Evolutionary conservation across 2,888 invertebrate genomes (phyloP).

Genomic region (Alcis repandata): DNA sequence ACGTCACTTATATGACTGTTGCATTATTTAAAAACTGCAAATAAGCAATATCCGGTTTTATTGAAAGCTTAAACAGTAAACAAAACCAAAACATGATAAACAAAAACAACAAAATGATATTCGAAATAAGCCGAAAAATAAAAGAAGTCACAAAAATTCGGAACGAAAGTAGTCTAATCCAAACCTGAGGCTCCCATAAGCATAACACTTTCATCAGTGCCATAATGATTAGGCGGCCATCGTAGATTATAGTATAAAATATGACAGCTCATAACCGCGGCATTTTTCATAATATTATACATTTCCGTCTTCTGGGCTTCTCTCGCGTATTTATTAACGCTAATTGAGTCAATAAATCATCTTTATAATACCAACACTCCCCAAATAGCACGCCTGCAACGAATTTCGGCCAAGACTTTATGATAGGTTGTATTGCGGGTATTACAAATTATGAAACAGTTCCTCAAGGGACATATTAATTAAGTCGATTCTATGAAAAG

Average conservation of each 20-base stretch:
- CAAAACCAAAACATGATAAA: too few relatives aligned
- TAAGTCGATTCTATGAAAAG: slow-evolving; percentile 81
- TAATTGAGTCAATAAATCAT: slow-evolving; percentile 59
- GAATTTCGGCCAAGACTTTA: slow-evolving; percentile 62
- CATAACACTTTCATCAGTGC: slow-evolving; percentile 43
- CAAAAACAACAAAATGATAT: background rate
- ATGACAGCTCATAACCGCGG: slow-evolving; percentile 53
- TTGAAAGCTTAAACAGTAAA: too few relatives aligned
- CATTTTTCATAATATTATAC: slow-evolving; percentile 56
- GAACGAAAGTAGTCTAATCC: slow-evolving; percentile 24
- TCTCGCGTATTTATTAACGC: slow-evolving; percentile 54
- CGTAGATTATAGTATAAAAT: slow-evolving; percentile 48
- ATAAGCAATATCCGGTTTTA: too few relatives aligned
- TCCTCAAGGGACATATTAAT: slow-evolving; percentile 78
- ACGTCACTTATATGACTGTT: too few relatives aligned
- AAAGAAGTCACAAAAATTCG: too few relatives aligned
- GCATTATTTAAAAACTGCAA: too few relatives aligned
- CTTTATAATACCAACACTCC: slow-evolving; percentile 49
- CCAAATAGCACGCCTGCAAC: slow-evolving; percentile 52
- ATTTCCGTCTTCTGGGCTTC: slow-evolving; percentile 52
- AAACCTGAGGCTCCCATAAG: slow-evolving; percentile 21
- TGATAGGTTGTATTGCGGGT: slow-evolving; percentile 63
- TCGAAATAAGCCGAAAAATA: slow-evolving; percentile 2
- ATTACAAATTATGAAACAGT: slow-evolving; percentile 75
- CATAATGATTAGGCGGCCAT: slow-evolving; percentile 38